phyloP scores from a whole-genome alignment of 1,140 invertebrate species.

The Diachasmimorpha longicaudata region DNA sequence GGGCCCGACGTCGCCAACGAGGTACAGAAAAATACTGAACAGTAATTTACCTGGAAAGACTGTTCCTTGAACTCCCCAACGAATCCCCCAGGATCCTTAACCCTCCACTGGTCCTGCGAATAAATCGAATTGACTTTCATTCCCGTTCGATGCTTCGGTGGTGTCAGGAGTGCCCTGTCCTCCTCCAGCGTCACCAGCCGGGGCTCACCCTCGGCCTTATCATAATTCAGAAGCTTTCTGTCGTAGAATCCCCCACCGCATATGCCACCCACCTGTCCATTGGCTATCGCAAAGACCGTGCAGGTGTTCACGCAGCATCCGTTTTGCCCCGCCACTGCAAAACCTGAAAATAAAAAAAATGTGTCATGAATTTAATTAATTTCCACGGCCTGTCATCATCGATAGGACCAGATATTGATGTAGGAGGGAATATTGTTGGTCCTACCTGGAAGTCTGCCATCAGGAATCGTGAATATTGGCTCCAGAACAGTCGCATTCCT shows the following conservation, averaged over 20 bases:
- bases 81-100: conserved; percentile 50
- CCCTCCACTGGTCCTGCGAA: conserved; percentile 55
- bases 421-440: too few species aligned
- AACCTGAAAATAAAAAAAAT: neutral
- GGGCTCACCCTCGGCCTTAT: conserved; percentile 40
- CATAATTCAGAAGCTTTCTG: conserved; percentile 36
- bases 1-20: too few species aligned
- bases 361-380: too few species aligned
- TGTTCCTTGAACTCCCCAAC: conserved; percentile 53
- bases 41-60: conserved; percentile 57
- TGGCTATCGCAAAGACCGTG: neutral
- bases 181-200: conserved; percentile 42
- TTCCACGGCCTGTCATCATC: too few species aligned
- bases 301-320: neutral
- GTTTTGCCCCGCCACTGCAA: conserved; percentile 11
- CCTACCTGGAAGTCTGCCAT: conserved; percentile 27
- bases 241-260: conserved; percentile 6
- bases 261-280: neutral
- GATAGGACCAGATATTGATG: too few species aligned
- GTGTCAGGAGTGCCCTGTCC: conserved; percentile 43
- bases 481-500: neutral
- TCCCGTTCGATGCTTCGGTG: conserved; percentile 40
- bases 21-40: too few species aligned
- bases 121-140: conserved; percentile 62
- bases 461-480: conserved; percentile 36